phyloP scores from a whole-genome alignment of 1,140 invertebrate species.

The Drosophila dunni region DNA sequence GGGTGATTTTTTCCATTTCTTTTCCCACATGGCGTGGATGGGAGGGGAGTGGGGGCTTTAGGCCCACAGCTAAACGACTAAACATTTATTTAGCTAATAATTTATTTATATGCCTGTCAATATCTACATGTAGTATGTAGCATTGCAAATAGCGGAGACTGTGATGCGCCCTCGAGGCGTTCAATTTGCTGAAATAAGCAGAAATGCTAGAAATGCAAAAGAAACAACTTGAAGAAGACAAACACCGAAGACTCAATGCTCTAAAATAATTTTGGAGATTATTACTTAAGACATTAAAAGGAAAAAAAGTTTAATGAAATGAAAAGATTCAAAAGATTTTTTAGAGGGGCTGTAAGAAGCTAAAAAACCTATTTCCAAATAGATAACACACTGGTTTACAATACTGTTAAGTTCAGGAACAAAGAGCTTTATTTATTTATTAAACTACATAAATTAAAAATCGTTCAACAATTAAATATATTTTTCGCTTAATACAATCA shows the following conservation, averaged over 20 bases:
- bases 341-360: too few species aligned
- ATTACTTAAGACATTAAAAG: too few species aligned
- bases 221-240: background rate
- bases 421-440: too few species aligned
- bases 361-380: too few species aligned
- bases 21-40: background rate
- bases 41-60: background rate
- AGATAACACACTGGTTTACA: background rate
- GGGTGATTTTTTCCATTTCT: background rate
- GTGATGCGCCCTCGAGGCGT: slow-evolving; percentile 51
- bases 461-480: too few species aligned
- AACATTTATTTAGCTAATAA: slow-evolving; percentile 80
- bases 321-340: too few species aligned
- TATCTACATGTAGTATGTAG: slow-evolving; percentile 50
- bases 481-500: too few species aligned
- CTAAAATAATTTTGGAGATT: background rate
- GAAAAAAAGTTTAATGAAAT: too few species aligned
- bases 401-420: background rate
- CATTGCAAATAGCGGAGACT: slow-evolving; percentile 45
- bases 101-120: slow-evolving; percentile 79
- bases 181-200: slow-evolving; percentile 78
- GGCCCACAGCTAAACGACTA: slow-evolving; percentile 50
- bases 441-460: too few species aligned
- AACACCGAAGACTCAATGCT: background rate
- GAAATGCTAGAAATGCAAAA: slow-evolving; percentile 46